Conservation (phyloP, 2,888 invertebrate species). For the Limnephilus lunatus region DNA sequence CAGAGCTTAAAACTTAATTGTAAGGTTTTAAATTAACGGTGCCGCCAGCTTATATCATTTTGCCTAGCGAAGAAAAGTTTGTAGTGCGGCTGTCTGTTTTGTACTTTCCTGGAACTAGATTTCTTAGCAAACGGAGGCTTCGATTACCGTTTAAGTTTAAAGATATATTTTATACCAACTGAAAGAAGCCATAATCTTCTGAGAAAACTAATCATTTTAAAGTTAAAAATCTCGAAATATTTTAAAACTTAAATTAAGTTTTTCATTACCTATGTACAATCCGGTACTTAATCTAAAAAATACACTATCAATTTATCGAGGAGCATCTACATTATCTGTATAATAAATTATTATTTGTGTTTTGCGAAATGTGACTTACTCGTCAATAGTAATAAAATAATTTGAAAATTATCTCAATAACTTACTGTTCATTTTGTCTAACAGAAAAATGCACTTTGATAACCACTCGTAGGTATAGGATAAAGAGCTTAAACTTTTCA, state of each 20-base stretch:
- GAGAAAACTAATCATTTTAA: too few relatives aligned
- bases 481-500: not conserved
- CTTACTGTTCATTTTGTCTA: not conserved
- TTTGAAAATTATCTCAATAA: too few relatives aligned
- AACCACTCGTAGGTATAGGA: not conserved
- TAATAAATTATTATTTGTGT: too few relatives aligned
- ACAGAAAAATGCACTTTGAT: not conserved
- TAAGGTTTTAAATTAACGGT: constrained; percentile 62
- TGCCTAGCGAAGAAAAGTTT: constrained; percentile 8
- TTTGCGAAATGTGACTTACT: too few relatives aligned
- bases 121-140: not conserved
- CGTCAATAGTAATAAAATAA: too few relatives aligned
- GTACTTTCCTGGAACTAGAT: not conserved
- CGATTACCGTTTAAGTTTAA: not conserved
- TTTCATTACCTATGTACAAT: too few relatives aligned
- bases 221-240: too few relatives aligned
- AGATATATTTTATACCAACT: not conserved
- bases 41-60: constrained; percentile 49
- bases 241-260: too few relatives aligned
- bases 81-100: not conserved
- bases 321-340: too few relatives aligned
- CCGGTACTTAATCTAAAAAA: too few relatives aligned
- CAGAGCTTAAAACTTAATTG: constrained; percentile 64
- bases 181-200: too few relatives aligned
- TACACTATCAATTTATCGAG: too few relatives aligned